Conservation (phyloP, 2,113 vertebrate genomes). For the Apus apus region DNA sequence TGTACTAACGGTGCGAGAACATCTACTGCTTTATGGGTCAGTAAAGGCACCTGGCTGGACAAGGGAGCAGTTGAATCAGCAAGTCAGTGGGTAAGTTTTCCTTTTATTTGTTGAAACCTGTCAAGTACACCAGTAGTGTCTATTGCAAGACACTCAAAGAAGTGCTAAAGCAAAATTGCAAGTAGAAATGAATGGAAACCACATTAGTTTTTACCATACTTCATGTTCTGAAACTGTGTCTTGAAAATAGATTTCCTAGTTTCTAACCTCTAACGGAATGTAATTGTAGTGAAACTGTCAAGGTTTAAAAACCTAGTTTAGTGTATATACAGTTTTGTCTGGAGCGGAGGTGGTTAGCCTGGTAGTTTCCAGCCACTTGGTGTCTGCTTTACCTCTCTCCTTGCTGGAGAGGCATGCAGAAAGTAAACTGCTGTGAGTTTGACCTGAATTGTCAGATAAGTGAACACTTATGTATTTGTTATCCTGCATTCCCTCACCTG, state of each 20-base stretch:
- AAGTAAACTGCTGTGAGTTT: neutral
- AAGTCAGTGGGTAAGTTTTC: conserved; percentile 57
- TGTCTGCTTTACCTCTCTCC: neutral
- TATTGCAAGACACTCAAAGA: neutral
- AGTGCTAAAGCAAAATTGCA: neutral
- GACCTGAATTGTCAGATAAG: neutral
- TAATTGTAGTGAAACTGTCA: neutral
- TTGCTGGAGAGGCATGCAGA: neutral
- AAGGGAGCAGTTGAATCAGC: conserved; percentile 3
- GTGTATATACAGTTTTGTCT: too few species aligned
- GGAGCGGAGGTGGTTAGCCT: neutral
- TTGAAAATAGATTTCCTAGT: neutral
- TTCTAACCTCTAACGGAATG: neutral
- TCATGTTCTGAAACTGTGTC: neutral
- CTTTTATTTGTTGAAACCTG: neutral
- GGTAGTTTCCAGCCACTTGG: neutral
- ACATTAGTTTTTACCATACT: neutral
- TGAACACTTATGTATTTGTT: neutral
- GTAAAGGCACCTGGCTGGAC: conserved; percentile 68
- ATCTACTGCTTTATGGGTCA: conserved; percentile 86
- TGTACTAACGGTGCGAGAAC: conserved; percentile 83
- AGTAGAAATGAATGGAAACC: neutral
- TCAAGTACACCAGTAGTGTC: neutral
- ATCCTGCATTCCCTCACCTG: neutral
- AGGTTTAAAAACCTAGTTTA: neutral